These are phyloP conservation scores for Psittacula derbiana DNA, from an alignment of 2,797 vertebrate genomes.

Conservation along the genomic window DNA sequence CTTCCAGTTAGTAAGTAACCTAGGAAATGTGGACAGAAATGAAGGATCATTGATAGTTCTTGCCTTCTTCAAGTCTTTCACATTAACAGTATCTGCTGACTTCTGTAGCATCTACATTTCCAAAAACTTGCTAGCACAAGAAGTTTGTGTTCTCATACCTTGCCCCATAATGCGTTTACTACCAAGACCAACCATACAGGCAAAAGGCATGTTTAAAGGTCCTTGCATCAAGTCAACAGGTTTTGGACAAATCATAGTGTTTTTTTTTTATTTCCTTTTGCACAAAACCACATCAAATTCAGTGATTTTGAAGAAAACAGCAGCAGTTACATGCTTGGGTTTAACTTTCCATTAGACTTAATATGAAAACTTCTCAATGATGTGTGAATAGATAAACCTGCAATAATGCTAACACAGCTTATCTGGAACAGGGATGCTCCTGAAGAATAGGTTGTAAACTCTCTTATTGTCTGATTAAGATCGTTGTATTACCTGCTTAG, in stretches of 20 bases:
- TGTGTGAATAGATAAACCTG: not conserved
- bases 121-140: not conserved
- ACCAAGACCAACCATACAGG: not conserved
- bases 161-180: not conserved
- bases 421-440: not conserved
- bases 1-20: not conserved
- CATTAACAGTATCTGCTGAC: not conserved
- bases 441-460: not conserved
- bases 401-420: not conserved
- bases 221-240: not conserved
- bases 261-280: not conserved
- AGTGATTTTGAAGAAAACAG: not conserved
- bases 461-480: not conserved
- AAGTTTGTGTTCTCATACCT: not conserved
- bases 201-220: not conserved
- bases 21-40: not conserved
- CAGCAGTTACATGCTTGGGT: not conserved
- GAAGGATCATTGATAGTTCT: not conserved
- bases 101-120: not conserved
- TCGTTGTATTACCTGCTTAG: not conserved
- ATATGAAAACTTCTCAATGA: not conserved
- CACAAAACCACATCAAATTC: not conserved
- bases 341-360: not conserved
- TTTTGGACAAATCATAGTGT: not conserved
- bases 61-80: not conserved